Percentiles rank a stretch among this genome's conserved stretches.
Evolutionary conservation across 92 coral and sea anemone genomes (phyloP).

Genomic region (Bergia sp.): DNA sequence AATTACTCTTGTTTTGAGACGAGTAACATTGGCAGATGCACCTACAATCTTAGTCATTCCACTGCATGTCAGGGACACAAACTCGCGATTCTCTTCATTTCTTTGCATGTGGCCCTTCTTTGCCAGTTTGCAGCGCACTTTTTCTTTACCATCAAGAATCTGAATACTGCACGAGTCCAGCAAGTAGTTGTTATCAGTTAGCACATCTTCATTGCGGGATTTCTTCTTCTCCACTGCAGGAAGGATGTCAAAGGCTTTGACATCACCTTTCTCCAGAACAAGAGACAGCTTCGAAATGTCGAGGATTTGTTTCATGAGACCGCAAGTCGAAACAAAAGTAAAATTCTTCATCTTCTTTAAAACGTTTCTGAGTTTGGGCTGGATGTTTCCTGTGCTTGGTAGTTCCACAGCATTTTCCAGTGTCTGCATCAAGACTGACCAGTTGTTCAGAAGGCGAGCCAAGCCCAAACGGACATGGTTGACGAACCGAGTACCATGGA

Average conservation of each 20-base stretch:
- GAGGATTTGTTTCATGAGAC: constrained; percentile 43
- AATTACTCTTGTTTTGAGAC: constrained; percentile 48
- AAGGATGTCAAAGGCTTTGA: constrained; percentile 47
- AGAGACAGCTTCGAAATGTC: constrained; percentile 50
- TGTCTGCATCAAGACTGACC: constrained; percentile 48
- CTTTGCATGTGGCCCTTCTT: constrained; percentile 45
- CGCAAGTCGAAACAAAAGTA: constrained; percentile 41
- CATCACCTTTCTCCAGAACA: constrained; percentile 43
- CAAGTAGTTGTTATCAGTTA: constrained; percentile 33
- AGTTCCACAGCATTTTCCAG: constrained; percentile 42
- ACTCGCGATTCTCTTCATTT: constrained; percentile 42
- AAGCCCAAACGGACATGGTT: constrained; percentile 54
- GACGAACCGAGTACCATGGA: constrained; percentile 55
- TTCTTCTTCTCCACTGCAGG: constrained; percentile 47
- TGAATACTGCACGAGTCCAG: constrained; percentile 27
- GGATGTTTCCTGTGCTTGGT: constrained; percentile 26
- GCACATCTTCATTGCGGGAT: constrained; percentile 42
- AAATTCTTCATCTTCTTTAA: constrained; percentile 53
- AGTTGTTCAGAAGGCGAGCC: constrained; percentile 44
- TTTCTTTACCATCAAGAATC: constrained; percentile 19
- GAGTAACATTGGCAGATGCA: neutral
- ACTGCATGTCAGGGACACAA: constrained; percentile 23
- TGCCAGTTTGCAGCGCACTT: constrained; percentile 34
- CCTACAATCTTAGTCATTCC: constrained; percentile 34
- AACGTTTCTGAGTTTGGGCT: constrained; percentile 35